Conservation (phyloP, 2,888 invertebrate genomes). For the Leucophenga maculata region DNA sequence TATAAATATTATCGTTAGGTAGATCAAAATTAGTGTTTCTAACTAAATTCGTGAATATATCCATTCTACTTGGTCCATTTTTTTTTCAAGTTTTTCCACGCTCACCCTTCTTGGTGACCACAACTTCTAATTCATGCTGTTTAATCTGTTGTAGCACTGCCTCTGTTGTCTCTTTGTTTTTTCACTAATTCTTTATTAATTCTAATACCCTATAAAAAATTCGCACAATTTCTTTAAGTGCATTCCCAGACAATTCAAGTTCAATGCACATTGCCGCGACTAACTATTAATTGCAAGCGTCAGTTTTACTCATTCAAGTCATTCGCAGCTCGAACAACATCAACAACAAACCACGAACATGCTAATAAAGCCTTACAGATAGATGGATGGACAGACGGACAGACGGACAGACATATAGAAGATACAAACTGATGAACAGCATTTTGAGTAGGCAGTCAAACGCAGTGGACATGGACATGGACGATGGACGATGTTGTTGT, state of each 20-base stretch:
- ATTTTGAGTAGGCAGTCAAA: not conserved
- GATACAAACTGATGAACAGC: conserved; percentile 22
- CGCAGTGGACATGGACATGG: not conserved
- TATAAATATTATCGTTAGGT: too few species aligned
- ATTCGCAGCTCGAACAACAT: conserved; percentile 25
- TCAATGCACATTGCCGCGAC: conserved; percentile 19
- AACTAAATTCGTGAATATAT: too few species aligned
- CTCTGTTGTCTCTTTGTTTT: too few species aligned
- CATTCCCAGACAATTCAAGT: conserved; percentile 19
- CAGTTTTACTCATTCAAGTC: conserved; percentile 38
- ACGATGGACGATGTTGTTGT: not conserved
- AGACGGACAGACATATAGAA: conserved; percentile 22
- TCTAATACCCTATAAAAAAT: not conserved
- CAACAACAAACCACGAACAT: conserved; percentile 53
- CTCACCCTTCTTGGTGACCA: too few species aligned
- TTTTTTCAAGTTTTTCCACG: too few species aligned
- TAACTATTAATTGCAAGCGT: conserved; percentile 50
- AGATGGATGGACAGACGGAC: not conserved
- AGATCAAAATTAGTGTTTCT: too few species aligned
- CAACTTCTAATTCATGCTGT: too few species aligned
- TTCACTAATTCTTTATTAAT: not conserved
- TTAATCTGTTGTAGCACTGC: too few species aligned
- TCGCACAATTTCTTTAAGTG: not conserved
- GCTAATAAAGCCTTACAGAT: conserved; percentile 54
- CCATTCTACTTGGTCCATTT: too few species aligned